Conservation (phyloP, 2,113 vertebrate genomes). For the Micronisus gabar region DNA sequence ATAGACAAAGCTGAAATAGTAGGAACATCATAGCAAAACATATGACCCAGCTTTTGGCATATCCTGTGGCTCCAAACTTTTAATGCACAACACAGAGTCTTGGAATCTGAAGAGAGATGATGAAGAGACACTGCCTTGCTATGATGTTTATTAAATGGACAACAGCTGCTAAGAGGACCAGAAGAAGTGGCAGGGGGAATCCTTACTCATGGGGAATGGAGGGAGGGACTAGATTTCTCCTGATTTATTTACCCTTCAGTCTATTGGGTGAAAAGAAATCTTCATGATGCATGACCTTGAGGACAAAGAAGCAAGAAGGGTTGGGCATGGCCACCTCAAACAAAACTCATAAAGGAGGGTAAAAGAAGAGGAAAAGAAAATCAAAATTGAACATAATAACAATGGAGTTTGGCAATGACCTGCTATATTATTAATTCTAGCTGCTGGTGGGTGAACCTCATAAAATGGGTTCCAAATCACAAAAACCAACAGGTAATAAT, state of each 20-base stretch:
- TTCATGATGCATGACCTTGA: not conserved
- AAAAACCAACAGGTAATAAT: not conserved
- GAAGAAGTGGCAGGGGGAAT: not conserved
- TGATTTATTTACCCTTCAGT: not conserved
- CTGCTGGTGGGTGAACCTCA: not conserved
- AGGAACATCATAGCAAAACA: slow-evolving; percentile 33
- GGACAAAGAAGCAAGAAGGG: not conserved
- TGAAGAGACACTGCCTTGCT: not conserved
- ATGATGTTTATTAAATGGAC: not conserved
- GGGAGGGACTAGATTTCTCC: not conserved
- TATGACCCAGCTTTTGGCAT: slow-evolving; percentile 38
- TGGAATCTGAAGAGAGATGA: not conserved
- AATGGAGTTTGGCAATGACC: not conserved
- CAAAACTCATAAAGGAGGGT: not conserved
- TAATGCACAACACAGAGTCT: not conserved
- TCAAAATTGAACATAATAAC: not conserved
- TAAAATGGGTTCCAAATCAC: not conserved
- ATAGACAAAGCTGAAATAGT: slow-evolving; percentile 44
- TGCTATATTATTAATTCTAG: not conserved
- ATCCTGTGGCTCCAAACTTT: slow-evolving; percentile 28
- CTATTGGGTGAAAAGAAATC: not conserved
- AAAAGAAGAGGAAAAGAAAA: not conserved
- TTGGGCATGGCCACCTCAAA: not conserved
- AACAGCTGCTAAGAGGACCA: not conserved
- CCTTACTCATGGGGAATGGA: not conserved